Base-by-base conservation (phyloP, 2,888 invertebrate species). In the Heliothis peltigera region DNA sequence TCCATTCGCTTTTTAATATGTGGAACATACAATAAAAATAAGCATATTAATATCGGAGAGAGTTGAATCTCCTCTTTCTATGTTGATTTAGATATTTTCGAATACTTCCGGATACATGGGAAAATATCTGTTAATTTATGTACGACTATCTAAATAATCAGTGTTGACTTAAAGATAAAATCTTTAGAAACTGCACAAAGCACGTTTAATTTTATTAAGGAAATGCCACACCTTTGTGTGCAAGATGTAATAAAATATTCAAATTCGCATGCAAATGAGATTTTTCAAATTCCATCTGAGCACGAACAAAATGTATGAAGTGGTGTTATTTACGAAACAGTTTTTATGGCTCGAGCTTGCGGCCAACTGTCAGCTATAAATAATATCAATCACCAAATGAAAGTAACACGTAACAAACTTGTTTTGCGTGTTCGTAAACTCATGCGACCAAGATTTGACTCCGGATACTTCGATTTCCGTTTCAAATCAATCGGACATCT, bases 1-100 rank as follows among this genome's bases (percentile, higher is more conserved):
- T 59, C 49, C 53, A 84, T 84, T 75, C 78, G 71, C 72, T 82
- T 82, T 84, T 83, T 83, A 80, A 88, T 85, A 89, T 89, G 86
- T 90, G 77, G 89, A 87, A 89, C 88, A 84, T 83, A 78, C 35
- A 35, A 35, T 82, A 84, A 87, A 85, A 86, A 89, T 85, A 86
- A 82, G 82, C 75, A 82, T 78, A 81, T 76, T 77, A 86, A 28
- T 39, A 54, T 42, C 19, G 17, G 89, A 88, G 90, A 89, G 89
- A 79, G 74, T 69, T 53, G 57, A 25, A 60, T 60, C 54, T 65
- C 22, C 43, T 54, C 22, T 58, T 59, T 69, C 49, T 48, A 54
- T 44, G 47, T 69, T 53, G 17, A 61, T 61, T 55, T 60, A 63
- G 49, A 59, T 35, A 46, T 58, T 17, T 42, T 18, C 8, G 64